Base-by-base conservation (phyloP, 2,797 vertebrate genomes). In the Chelidonichthys spinosus region DNA sequence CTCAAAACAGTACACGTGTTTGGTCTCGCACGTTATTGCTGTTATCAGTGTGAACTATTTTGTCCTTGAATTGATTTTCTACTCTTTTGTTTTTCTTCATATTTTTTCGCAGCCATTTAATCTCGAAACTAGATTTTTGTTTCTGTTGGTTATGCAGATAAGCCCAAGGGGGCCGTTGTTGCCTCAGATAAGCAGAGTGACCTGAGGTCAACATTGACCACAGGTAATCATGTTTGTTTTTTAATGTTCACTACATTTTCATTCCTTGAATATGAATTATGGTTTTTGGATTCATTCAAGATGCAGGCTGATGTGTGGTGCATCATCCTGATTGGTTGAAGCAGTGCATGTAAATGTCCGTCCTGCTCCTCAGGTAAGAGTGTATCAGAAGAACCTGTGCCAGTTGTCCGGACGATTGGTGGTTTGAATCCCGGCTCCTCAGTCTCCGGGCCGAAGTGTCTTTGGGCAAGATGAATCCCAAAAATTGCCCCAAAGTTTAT, bases 111-210 rank as follows among this genome's bases (percentile, higher is more conserved):
- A 46, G 39, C n/a, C 11, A 39, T 2, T 35, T 5, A 72, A 70
- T 63, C 25, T 63, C 40, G 72, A 11, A 36, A 35, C 37, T 60
- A 54, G 5, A 33, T 35, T 7, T 68, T 71, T 35, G 1, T 62
- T 75, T 63, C 2, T 65, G 11, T 14, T 54, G 17, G 15, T 68
- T 55, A 44, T 32, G 25, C 10, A 80, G 65, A 74, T 76, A 53
- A 17, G 37, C 9, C 17, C 2, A 17, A 11, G 6, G 62, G 62
- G 3, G 65, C 7, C 32, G 47, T 18, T 50, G 46, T 46, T 44
- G 43, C 4, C 18, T 67, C 53, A 53, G 53, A 69, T 74, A 68
- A 46, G 15, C 15, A 64, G 17, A 56, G 58, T 67, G 54, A 53
- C 25, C 25, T 25, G 25, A 69, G 61, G 66, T 14, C 50, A 72